Base-by-base conservation (phyloP, 2,113 vertebrate species). In the Mirounga angustirostris region DNA sequence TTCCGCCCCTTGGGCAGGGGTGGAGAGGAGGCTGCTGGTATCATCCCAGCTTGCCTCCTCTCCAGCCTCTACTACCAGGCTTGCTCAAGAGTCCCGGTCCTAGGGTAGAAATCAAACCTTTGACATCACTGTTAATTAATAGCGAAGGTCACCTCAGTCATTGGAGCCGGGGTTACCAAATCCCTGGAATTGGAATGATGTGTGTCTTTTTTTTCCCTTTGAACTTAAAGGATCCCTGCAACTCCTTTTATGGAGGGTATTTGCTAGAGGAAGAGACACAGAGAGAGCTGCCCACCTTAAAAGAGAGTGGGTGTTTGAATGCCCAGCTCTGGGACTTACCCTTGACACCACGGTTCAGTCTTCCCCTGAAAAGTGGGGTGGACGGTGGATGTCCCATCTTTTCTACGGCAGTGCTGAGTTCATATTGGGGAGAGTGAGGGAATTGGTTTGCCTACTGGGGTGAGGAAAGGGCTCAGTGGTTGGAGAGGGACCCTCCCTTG, bases 1-100 rank as follows among this genome's bases (percentile, higher is more conserved):
- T 97, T 95, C 86, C 7, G 3, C 73, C 94, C 76, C 73, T 91
- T 30, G 85, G 91, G 84, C 90, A 61, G 65, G 79, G 88, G 59
- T 43, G 26, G 58, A 86, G 84, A 87, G 76, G 80, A 92, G 63
- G 65, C 82, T 36, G 26, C n/a, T 22, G 76, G 82, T 78, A 59
- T 82, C 79, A 30, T 81, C 84, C 28, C 40, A 43, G 80, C 26
- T 33, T 28, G 50, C 63, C n/a, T 69, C 54, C 40, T 69, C 43
- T 76, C 8, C 30, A 63, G 67, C 78, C 85, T 91, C 73, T 61
- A 1, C 67, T 73, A 40, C 94, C 79, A 73, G 63, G 26, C 22
- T 79, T 26, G 65, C 40, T 79, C 28, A n/a, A 21, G 89, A 73
- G 16, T 30, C 65, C 50, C 4, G 2, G 73, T 90, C n/a, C 50